Evolutionary conservation across 2,888 invertebrate genomes (phyloP), one percentile per base, ranked within the genome.

Genomic region (Craniophora ligustri): DNA sequence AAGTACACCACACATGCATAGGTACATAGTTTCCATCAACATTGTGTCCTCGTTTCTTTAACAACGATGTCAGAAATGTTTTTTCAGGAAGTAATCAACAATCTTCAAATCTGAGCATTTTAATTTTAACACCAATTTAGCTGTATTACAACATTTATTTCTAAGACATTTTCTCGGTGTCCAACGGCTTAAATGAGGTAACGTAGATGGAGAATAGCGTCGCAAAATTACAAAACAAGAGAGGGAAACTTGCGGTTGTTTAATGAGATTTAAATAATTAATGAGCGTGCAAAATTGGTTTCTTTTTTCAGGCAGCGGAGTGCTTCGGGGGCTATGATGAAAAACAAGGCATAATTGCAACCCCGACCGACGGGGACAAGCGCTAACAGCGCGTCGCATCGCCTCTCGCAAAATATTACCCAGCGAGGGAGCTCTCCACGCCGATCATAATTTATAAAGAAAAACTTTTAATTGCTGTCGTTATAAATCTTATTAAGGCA

Each of bases 251-350:
- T 88, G 87, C 87, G 87, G 87, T 85, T 88, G 92, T 89, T 92
- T 92, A 92, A 92, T 92, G 90, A 92, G 90, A 92, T 93, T 93
- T 93, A 92, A 93, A 93, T 93, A 93, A 93, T 93, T 94, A 93
- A 93, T 93, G 91, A 92, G 91, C 88, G 88, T 87, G 87, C 90
- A 89, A 91, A 92, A 93, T 93, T 92, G 88, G 88, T 90, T 92
- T 91, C 85, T 89, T 90, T 91, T 91, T 89, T 86, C 87, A 89
- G 87, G 82, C 75, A 76, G 76, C 74, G 59, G 79, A 80, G 78
- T 82, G 78, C 79, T 85, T 81, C 76, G 82, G 88, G 88, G 88
- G 84, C 76, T 72, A 81, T 74, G 85, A 88, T 87, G 88, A 89
- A 89, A 87, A 88, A 88, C 87, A 87, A 80, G 85, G 75, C 83